These are phyloP conservation scores for Raja brachyura DNA, from an alignment of 2,113 vertebrate genomes.

Conservation along the genomic window DNA sequence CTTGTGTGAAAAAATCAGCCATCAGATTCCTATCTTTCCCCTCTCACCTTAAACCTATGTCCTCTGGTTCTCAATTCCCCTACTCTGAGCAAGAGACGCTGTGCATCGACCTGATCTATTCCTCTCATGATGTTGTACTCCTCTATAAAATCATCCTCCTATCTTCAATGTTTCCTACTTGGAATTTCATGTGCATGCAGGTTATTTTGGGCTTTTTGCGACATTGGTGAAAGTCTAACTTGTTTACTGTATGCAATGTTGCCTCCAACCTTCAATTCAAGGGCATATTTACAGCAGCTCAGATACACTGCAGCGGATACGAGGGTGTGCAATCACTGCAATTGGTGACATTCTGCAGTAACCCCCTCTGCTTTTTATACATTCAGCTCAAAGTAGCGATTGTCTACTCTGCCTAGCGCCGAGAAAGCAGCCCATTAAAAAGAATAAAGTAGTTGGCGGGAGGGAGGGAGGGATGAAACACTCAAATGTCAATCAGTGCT, in stretches of 20 bases:
- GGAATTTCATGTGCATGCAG: neutral
- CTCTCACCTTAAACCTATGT: too few relatives aligned
- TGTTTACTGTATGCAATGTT: neutral
- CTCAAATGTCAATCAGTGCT: conserved; percentile 27
- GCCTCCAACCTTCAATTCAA: conserved; percentile 19
- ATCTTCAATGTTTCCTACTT: neutral
- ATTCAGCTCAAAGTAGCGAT: neutral
- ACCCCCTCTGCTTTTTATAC: neutral
- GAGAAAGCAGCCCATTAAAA: neutral
- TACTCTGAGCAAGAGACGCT: too few relatives aligned
- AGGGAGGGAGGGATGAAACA: neutral
- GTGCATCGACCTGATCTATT: too few relatives aligned
- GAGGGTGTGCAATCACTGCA: neutral
- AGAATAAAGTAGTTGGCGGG: neutral
- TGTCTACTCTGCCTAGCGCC: neutral
- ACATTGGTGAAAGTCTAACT: neutral
- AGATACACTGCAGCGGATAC: neutral
- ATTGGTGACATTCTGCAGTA: neutral
- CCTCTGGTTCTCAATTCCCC: too few relatives aligned
- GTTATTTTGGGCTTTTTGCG: neutral
- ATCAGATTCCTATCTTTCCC: too few relatives aligned
- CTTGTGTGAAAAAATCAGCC: too few relatives aligned
- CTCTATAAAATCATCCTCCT: too few relatives aligned
- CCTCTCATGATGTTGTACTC: too few relatives aligned
- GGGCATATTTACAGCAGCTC: neutral